Evolutionary conservation across 1,140 invertebrate genomes (phyloP).

Genomic region (Ostrea edulis): DNA sequence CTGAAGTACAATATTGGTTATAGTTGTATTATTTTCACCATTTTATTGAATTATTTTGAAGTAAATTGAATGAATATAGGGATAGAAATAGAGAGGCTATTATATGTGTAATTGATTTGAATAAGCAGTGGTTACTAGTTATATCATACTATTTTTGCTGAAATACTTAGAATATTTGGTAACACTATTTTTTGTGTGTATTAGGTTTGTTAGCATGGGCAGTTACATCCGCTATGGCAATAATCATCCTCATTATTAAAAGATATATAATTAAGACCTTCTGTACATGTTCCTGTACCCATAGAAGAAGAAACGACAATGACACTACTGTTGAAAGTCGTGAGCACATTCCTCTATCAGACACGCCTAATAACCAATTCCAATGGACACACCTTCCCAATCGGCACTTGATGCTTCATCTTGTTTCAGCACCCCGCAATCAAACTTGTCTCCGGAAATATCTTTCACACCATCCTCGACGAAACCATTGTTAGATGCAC

Average conservation of each 20-base stretch:
- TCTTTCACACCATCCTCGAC: neutral
- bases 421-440: neutral
- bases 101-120: neutral
- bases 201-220: neutral
- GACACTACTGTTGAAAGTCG: neutral
- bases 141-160: conserved; percentile 7
- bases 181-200: neutral
- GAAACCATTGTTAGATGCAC: neutral
- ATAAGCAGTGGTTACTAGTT: neutral
- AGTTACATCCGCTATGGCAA: neutral
- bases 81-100: neutral
- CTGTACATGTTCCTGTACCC: too few species aligned
- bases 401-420: neutral
- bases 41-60: neutral
- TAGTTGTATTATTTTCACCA: too few species aligned
- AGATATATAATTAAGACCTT: neutral
- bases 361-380: neutral
- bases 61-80: neutral
- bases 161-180: neutral
- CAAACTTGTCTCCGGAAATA: too few species aligned
- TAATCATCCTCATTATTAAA: neutral
- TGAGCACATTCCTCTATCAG: neutral
- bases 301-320: neutral
- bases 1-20: neutral
- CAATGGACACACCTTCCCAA: too few species aligned